Evolutionary conservation across 2,113 vertebrate genomes (phyloP).

Genomic region (Hassar affinis): DNA sequence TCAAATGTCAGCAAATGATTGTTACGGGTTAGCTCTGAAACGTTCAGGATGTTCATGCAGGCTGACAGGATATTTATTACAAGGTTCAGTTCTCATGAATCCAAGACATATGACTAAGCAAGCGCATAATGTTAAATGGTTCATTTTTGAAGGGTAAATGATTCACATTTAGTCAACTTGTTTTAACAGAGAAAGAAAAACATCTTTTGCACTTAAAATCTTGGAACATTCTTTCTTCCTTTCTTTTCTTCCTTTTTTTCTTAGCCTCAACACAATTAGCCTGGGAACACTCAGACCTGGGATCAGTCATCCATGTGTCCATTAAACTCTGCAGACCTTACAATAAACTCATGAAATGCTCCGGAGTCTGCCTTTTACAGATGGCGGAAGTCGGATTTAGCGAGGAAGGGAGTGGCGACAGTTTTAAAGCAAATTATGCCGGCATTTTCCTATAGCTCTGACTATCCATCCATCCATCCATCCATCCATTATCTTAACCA

Average conservation of each 20-base stretch:
- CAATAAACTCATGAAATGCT: slow-evolving; percentile 21
- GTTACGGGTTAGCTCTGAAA: neutral
- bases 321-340: slow-evolving; percentile 27
- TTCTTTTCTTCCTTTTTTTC: neutral
- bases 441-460: neutral
- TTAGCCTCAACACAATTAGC: slow-evolving; percentile 26
- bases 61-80: slow-evolving; percentile 23
- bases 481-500: too few species aligned
- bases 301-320: slow-evolving; percentile 35
- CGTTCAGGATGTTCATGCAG: neutral
- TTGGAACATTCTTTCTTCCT: slow-evolving; percentile 22
- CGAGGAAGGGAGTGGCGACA: neutral
- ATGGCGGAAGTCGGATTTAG: slow-evolving; percentile 7
- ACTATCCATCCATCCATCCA: too few species aligned
- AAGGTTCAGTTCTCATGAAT: slow-evolving; percentile 7
- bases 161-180: slow-evolving; percentile 3
- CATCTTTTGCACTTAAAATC: slow-evolving; percentile 12
- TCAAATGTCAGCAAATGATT: slow-evolving; percentile 8
- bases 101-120: neutral
- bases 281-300: slow-evolving; percentile 23
- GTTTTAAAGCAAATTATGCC: neutral
- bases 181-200: slow-evolving; percentile 39
- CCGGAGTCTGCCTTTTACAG: neutral
- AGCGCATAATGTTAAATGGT: neutral
- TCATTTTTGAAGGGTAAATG: slow-evolving; percentile 19